A percentile compares a stretch with the other conserved stretches of the same genome.
These are phyloP conservation scores for Selene dorsalis DNA, from an alignment of 2,797 vertebrate genomes.

Conservation along the genomic window DNA sequence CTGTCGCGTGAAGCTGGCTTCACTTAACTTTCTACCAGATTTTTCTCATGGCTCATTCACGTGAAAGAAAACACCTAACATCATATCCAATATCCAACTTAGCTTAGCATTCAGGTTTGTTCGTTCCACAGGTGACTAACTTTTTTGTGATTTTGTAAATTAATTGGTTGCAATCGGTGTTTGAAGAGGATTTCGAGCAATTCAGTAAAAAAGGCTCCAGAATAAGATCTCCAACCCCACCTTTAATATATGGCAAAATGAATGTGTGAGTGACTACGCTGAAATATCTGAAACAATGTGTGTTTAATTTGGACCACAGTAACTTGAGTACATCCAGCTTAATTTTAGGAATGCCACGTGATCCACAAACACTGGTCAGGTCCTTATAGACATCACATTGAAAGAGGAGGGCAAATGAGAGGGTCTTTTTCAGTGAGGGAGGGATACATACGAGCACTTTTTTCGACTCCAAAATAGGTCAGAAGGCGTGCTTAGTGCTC, in stretches of 20 bases:
- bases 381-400: background rate
- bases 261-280: constrained; percentile 15
- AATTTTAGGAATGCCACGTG: constrained; percentile 11
- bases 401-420: background rate
- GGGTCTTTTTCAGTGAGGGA: background rate
- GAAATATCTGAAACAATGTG: background rate
- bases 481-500: background rate
- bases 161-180: too few relatives aligned
- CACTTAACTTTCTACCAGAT: too few relatives aligned
- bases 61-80: too few relatives aligned
- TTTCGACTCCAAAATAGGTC: constrained; percentile 19
- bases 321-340: constrained; percentile 15
- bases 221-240: too few relatives aligned
- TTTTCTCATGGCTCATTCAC: too few relatives aligned
- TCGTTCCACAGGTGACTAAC: too few relatives aligned
- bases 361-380: background rate
- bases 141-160: too few relatives aligned
- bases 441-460: background rate
- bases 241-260: background rate
- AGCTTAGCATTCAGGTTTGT: too few relatives aligned
- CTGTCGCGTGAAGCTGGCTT: too few relatives aligned
- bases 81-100: too few relatives aligned
- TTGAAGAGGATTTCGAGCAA: too few relatives aligned
- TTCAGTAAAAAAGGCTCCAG: too few relatives aligned
- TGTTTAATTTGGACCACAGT: background rate